A percentile compares a stretch with the other conserved stretches of the same genome.
Conservation (phyloP, 2,797 vertebrate species). For the Myotis planiceps region DNA sequence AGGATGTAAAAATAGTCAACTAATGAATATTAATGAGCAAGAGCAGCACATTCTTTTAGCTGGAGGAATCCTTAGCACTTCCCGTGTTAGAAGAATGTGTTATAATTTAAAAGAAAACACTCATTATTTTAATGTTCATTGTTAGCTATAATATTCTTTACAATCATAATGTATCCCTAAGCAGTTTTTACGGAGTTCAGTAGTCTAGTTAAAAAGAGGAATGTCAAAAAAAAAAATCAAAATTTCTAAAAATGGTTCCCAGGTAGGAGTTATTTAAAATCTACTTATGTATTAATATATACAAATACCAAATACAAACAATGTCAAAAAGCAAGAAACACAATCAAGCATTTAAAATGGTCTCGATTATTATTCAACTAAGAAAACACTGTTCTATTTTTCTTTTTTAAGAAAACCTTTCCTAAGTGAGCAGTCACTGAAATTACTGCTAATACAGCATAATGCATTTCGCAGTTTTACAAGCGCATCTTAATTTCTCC, state of each 20-base stretch:
- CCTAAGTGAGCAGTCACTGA: constrained; percentile 33
- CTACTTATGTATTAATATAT: constrained; percentile 86
- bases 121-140: constrained; percentile 46
- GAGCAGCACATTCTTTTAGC: not conserved
- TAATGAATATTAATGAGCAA: not conserved
- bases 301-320: constrained; percentile 75
- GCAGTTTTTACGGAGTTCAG: constrained; percentile 17
- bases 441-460: constrained; percentile 59
- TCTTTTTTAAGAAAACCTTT: constrained; percentile 64
- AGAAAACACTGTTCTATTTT: constrained; percentile 79
- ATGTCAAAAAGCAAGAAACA: constrained; percentile 86
- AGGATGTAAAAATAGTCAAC: not conserved
- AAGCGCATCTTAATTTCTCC: constrained; percentile 67
- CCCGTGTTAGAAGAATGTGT: not conserved
- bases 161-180: not conserved
- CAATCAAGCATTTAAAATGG: constrained; percentile 84
- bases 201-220: constrained; percentile 16
- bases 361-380: constrained; percentile 83
- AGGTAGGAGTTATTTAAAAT: constrained; percentile 85
- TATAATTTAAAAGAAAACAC: constrained; percentile 47
- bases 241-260: constrained; percentile 80
- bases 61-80: not conserved
- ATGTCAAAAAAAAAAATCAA: constrained; percentile 8
- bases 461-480: constrained; percentile 59
- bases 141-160: constrained; percentile 8